Conservation (phyloP, 2,888 invertebrate genomes). For the Oegoconia quadripuncta region DNA sequence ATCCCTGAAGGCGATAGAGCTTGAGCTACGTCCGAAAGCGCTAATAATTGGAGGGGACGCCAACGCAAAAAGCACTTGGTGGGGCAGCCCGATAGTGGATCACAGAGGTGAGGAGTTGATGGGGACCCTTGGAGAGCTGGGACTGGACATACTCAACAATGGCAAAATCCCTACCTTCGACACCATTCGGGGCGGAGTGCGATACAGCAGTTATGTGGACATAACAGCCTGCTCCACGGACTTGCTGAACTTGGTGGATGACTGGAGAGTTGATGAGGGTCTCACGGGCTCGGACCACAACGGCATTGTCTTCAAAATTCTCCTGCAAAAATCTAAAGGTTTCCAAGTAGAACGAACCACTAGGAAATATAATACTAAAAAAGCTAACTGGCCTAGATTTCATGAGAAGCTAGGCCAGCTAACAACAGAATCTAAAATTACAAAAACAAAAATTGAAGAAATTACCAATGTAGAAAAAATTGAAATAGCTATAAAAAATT, state of each 20-base stretch:
- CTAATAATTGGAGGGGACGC: constrained; percentile 6
- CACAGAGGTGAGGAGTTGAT: constrained; percentile 5
- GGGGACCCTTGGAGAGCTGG: neutral
- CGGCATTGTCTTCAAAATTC: constrained; percentile 5
- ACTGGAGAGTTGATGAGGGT: too few species aligned
- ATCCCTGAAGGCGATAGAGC: too few species aligned
- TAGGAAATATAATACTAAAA: neutral
- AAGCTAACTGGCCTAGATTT: neutral
- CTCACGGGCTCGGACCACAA: constrained; percentile 11
- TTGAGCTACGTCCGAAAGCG: neutral
- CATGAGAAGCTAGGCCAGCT: neutral
- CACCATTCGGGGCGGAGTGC: too few species aligned
- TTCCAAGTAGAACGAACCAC: neutral
- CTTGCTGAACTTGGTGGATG: too few species aligned
- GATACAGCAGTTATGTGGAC: too few species aligned
- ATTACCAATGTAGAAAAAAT: constrained; percentile 1
- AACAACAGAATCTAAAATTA: neutral
- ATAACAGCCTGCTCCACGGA: too few species aligned
- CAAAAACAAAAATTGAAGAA: neutral
- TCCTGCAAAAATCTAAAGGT: neutral
- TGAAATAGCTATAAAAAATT: neutral
- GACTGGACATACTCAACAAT: constrained; percentile 1
- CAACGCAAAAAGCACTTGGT: too few species aligned
- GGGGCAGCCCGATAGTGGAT: constrained; percentile 6
- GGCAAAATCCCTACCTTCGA: constrained; percentile 2